phyloP scores from a whole-genome alignment of 2,797 vertebrate species.

The Lepidocolaptes lacrymiger region DNA sequence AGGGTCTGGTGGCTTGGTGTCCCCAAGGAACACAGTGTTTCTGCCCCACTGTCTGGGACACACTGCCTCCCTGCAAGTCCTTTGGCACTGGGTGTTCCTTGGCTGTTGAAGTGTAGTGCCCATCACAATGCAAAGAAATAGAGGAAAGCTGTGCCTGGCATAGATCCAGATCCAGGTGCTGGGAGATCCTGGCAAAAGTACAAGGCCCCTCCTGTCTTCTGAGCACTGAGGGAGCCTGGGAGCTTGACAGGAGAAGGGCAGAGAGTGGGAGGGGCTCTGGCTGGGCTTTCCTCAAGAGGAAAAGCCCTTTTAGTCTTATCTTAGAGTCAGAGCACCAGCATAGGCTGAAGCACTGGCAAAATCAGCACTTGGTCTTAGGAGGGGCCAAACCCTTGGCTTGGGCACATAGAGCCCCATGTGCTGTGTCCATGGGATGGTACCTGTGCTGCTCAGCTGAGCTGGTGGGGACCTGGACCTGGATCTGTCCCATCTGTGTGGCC shows the following conservation, averaged over 20 bases:
- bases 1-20: rapidly evolving
- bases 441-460: neutral
- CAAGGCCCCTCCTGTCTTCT: neutral
- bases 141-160: neutral
- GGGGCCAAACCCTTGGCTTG: neutral
- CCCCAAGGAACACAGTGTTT: rapidly evolving
- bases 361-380: neutral
- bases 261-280: neutral
- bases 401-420: rapidly evolving
- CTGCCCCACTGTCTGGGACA: neutral
- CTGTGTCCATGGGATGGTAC: neutral
- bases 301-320: neutral
- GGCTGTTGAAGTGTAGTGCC: neutral
- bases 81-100: neutral
- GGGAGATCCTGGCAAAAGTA: neutral
- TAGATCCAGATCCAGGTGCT: neutral
- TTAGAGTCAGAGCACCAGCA: neutral
- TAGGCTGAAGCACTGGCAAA: neutral
- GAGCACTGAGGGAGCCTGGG: neutral
- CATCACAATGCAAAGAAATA: neutral
- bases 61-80: neutral
- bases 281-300: neutral
- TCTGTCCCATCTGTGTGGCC: neutral
- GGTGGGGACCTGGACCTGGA: neutral
- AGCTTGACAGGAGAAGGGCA: neutral